Evolutionary conservation across 2,797 vertebrate species (phyloP).

Genomic region (Aplochiton taeniatus): DNA sequence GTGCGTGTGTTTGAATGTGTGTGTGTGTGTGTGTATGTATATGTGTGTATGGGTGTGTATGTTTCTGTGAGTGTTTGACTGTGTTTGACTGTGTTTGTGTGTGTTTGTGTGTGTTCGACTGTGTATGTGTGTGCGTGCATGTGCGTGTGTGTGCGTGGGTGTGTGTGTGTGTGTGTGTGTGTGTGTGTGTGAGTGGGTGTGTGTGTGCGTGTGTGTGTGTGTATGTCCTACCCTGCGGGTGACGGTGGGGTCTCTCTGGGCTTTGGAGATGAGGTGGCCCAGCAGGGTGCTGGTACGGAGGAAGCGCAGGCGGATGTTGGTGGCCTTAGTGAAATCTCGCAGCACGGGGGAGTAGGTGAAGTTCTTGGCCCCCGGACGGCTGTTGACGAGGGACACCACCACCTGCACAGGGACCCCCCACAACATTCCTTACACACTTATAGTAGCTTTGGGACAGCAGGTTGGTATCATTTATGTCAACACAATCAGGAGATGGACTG

Average conservation of each 20-base stretch:
- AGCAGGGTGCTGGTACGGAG: conserved; percentile 89
- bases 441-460: too few species aligned
- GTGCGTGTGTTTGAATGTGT: too few species aligned
- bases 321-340: conserved; percentile 89
- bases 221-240: conserved; percentile 84
- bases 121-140: too few species aligned
- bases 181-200: not conserved
- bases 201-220: conserved; percentile 28
- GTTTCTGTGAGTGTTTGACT: not conserved
- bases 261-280: conserved; percentile 90
- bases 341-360: conserved; percentile 84
- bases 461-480: too few species aligned
- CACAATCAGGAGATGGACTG: not conserved
- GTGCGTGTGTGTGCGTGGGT: too few species aligned
- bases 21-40: conserved; percentile 22
- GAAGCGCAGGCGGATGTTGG: conserved; percentile 88
- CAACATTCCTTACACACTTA: not conserved
- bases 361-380: conserved; percentile 86
- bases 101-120: too few species aligned
- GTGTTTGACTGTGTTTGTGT: too few species aligned
- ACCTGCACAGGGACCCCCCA: conserved; percentile 67
- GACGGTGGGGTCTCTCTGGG: conserved; percentile 87
- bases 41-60: conserved; percentile 20
- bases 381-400: conserved; percentile 88
- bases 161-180: too few species aligned